phyloP scores from a whole-genome alignment of 1,140 invertebrate species.

The Stratiolaelaps scimitus region DNA sequence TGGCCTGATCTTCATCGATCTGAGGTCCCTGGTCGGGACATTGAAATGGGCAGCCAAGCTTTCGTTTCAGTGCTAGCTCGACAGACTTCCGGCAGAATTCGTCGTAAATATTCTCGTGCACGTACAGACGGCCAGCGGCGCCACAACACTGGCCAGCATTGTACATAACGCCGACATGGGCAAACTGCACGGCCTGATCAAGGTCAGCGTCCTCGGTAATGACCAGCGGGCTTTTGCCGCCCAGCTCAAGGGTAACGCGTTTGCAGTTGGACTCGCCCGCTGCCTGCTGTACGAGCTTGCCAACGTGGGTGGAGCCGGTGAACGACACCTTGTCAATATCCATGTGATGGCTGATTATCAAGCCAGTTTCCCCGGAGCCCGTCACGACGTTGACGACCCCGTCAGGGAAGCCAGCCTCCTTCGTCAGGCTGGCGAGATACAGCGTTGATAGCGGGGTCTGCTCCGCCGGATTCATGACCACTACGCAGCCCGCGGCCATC shows the following conservation, averaged over 20 bases:
- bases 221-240: constrained; percentile 82
- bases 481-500: constrained; percentile 42
- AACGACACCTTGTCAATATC: constrained; percentile 62
- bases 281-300: background rate
- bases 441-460: constrained; percentile 32
- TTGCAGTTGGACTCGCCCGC: constrained; percentile 65
- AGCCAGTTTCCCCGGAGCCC: constrained; percentile 25
- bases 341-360: constrained; percentile 33
- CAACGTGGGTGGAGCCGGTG: constrained; percentile 68
- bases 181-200: constrained; percentile 35
- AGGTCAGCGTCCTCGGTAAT: constrained; percentile 52
- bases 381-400: constrained; percentile 59
- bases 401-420: constrained; percentile 71
- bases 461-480: constrained; percentile 42
- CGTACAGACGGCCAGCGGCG: constrained; percentile 73
- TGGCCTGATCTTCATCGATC: constrained; percentile 52
- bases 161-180: constrained; percentile 48
- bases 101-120: constrained; percentile 85
- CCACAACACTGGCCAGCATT: constrained; percentile 59
- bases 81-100: constrained; percentile 78
- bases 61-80: constrained; percentile 60
- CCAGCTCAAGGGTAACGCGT: constrained; percentile 77
- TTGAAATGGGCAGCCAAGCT: constrained; percentile 74
- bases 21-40: background rate
- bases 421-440: constrained; percentile 3